A percentile compares a stretch with the other conserved stretches of the same genome.
Evolutionary conservation across 2,113 vertebrate species (phyloP).

Genomic region (Poeciliopsis turrubarensis): DNA sequence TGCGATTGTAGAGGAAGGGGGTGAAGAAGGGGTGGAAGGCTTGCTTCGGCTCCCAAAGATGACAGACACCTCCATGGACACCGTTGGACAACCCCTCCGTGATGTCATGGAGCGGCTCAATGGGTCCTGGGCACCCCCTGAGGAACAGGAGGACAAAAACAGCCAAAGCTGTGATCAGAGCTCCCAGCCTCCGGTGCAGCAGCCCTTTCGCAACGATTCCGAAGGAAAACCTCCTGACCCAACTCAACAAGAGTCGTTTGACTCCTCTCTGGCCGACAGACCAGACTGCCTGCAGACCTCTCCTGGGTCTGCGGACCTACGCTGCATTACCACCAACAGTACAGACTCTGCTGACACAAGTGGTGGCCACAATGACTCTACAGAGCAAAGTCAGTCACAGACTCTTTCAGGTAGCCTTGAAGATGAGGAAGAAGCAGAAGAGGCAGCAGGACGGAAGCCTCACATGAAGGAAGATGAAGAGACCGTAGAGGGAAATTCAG

Average conservation of each 20-base stretch:
- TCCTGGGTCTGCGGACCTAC: constrained; percentile 86
- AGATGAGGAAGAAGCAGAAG: constrained; percentile 79
- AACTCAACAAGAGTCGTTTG: constrained; percentile 53
- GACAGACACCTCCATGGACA: constrained; percentile 94
- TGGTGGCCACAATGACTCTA: constrained; percentile 93
- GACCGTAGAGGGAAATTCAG: constrained; percentile 22
- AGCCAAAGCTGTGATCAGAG: not conserved
- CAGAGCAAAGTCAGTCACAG: constrained; percentile 90
- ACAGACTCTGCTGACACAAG: constrained; percentile 87
- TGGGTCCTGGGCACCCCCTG: constrained; percentile 77
- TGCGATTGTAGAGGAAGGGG: constrained; percentile 29
- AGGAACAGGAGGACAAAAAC: constrained; percentile 31
- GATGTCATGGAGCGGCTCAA: constrained; percentile 90
- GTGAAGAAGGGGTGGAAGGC: constrained; percentile 47
- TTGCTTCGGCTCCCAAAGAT: constrained; percentile 85
- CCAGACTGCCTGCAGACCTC: constrained; percentile 71
- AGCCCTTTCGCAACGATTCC: constrained; percentile 90
- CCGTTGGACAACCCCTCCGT: constrained; percentile 86
- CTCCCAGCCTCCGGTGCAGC: constrained; percentile 68
- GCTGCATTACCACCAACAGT: constrained; percentile 93
- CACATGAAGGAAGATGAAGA: constrained; percentile 46
- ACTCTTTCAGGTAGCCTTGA: constrained; percentile 90
- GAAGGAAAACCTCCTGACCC: constrained; percentile 85
- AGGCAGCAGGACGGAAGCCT: constrained; percentile 53
- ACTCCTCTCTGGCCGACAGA: constrained; percentile 59